Evolutionary conservation across 1,140 invertebrate genomes (phyloP).

Genomic region (Camponotus floridanus): DNA sequence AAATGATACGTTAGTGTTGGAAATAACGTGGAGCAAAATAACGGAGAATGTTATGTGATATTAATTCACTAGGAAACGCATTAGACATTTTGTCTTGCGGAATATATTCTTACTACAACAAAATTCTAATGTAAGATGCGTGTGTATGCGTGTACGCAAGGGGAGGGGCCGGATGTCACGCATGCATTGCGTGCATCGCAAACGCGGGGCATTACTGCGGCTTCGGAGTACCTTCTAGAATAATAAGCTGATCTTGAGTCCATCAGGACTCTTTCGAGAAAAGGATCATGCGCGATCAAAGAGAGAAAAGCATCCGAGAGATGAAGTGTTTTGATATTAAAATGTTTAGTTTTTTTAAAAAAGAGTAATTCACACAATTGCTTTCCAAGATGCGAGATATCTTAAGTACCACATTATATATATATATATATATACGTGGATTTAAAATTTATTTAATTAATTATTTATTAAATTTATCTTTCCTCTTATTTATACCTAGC

Average conservation of each 20-base stretch:
- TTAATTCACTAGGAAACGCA: conserved; percentile 39
- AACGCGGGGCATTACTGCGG: conserved; percentile 47
- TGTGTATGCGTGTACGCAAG: conserved; percentile 8
- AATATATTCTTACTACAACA: conserved; percentile 54
- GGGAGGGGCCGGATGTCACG: conserved; percentile 80
- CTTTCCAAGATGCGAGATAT: neutral
- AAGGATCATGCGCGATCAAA: conserved; percentile 1
- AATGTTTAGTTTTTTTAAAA: neutral
- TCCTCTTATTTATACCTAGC: neutral
- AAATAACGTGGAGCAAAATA: neutral
- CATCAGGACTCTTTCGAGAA: conserved; percentile 27
- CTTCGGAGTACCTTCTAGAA: conserved; percentile 71
- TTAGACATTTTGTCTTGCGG: conserved; percentile 1
- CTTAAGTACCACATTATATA: neutral
- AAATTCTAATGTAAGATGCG: conserved; percentile 63
- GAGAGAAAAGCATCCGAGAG: conserved; percentile 13
- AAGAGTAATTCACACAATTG: neutral
- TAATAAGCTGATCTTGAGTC: conserved; percentile 68
- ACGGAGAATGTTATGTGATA: conserved; percentile 30
- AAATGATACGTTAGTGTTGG: neutral
- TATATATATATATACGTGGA: neutral
- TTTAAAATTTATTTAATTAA: neutral
- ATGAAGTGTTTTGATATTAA: conserved; percentile 41
- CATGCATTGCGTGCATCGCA: conserved; percentile 75
- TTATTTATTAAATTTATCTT: neutral